phyloP scores from a whole-genome alignment of 2,113 vertebrate genomes.

The Dicrurus megarhynchus region DNA sequence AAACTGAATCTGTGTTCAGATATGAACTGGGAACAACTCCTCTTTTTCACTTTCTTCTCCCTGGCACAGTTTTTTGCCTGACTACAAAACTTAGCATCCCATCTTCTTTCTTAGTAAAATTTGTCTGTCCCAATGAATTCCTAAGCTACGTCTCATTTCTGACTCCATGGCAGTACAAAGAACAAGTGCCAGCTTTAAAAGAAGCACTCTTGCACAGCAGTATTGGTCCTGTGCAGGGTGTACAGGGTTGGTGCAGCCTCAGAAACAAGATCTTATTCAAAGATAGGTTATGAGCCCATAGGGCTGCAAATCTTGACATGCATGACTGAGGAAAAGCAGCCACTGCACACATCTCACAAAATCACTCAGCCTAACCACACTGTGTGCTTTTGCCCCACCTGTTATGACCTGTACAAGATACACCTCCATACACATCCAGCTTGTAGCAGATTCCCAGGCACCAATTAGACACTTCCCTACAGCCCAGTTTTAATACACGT shows the following conservation, averaged over 20 bases:
- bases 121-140: neutral
- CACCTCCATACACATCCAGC: neutral
- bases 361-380: neutral
- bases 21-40: neutral
- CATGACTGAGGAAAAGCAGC: neutral
- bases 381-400: neutral
- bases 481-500: neutral
- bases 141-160: accelerated
- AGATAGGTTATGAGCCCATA: neutral
- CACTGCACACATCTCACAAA: neutral
- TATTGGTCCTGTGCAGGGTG: neutral
- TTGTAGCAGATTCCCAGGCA: neutral
- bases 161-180: accelerated
- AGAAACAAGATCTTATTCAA: neutral
- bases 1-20: neutral
- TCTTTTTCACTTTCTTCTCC: neutral
- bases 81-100: neutral
- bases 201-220: neutral
- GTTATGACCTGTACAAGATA: neutral
- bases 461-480: neutral
- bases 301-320: neutral
- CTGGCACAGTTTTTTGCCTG: neutral
- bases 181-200: neutral
- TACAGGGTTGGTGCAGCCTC: neutral
- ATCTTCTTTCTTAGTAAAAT: neutral